Evolutionary conservation across 2,888 invertebrate species (phyloP), one percentile per base, ranked within the genome.

Genomic region (Apoda limacodes): DNA sequence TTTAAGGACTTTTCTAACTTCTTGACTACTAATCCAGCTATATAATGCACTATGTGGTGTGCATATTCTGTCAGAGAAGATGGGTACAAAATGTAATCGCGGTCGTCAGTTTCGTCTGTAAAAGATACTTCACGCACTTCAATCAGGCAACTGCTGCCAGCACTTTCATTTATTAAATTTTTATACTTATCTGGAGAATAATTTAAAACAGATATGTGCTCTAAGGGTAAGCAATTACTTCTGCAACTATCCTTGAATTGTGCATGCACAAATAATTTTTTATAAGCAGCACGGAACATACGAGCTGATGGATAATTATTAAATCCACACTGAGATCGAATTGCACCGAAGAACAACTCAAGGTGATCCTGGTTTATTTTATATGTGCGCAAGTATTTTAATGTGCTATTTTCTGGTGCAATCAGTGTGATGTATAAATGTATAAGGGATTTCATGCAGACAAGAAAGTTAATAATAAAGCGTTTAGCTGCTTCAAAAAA

Each of bases 261-360:
- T 6, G 36, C 39, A n/a, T 32, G 36, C 9, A 36, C 34, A 9
- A 39, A 15, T 9, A 36, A 13, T 11, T n/a, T 35, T 27, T 39
- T 36, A 14, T 36, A 36, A 3, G 39, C 36, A n/a, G 32, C 34
- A 7, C 19, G 26, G 13, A 39, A 39, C 25, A 22, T 31, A 5
- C 32, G 31, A 9, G 39, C 36, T 9, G 34, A 35, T 5, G 39
- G 35, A 20, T 35, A 37, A 13, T 33, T 37, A 20, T 40, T 40
- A 11, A 30, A 37, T 2, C 40, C 40, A 28, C 35, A 29, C 26
- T 30, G 23, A 1, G 35, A 19, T 15, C 40, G n/a, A 2, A 40
- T 33, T n/a, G 37, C 34, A 6, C 32, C 29, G 22, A 39, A 39
- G 28, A 40, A 40, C 2, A 34, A 12, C 14, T 40, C 21, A 7